Base-by-base conservation (phyloP, 2,888 invertebrate genomes). In the Blastobasis lacticolella region DNA sequence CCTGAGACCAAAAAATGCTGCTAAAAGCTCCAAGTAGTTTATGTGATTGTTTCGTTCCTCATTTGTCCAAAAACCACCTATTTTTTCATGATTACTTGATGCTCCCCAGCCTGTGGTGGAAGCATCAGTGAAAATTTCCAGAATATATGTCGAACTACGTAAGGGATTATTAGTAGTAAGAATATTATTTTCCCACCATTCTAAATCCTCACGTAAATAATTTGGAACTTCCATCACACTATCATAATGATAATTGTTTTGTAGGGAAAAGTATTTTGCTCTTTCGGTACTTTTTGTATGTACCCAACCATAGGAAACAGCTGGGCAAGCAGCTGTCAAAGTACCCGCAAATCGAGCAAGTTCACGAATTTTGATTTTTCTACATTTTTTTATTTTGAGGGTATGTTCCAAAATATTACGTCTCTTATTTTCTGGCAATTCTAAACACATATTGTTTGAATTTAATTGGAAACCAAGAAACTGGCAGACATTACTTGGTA, bases 71-170 rank as follows among this genome's bases (percentile, higher is more conserved):
- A 43, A 37, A 43, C 49, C 49, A 37, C 37, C 44, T 43, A 23
- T 37, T 37, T 37, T 36, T 45, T 45, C 23, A 45, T 36, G 7
- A 10, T 6, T 10, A 38, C 40, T 10, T 48, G 10, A 9, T 10
- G 38, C 23, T 48, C 40, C 41, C 46, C 37, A 36, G 10, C 46
- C 41, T 41, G 23, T 23, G 23, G 23, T 5, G 4, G 49, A 49
- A 7, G 50, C 41, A 37, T 50, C 50, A 1, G 50, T 37, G 38
- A 37, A 50, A 8, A 50, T 46, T 10, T 50, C 50, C 1, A 50
- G 1, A 6, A 3, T 10, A 10, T 38, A 50, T 7, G 41, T 36
- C 5, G 5, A 1, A 10, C 10, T 9, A 5, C 37, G 36, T 5
- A 50, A 46, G 8, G 45, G 40, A 23, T 50, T 50, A 7, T 7